Conservation (phyloP, 2,113 vertebrate species). For the Oriolus oriolus region DNA sequence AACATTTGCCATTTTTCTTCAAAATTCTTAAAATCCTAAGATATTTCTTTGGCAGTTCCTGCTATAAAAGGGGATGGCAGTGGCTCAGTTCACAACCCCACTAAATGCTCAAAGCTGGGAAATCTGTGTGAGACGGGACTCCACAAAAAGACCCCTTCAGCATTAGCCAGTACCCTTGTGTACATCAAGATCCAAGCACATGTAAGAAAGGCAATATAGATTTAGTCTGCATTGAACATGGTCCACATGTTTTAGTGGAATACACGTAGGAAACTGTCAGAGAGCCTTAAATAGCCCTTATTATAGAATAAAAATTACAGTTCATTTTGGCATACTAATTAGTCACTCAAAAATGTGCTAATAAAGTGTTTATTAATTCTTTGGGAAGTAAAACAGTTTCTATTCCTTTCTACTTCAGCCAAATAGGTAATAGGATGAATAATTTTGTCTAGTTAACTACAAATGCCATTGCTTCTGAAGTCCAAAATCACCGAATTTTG, state of each 20-base stretch:
- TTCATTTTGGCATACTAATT: neutral
- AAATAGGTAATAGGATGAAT: neutral
- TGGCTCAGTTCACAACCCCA: neutral
- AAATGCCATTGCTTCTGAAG: neutral
- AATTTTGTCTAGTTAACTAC: neutral
- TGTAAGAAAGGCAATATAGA: neutral
- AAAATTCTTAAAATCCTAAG: neutral
- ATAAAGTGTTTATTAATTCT: neutral
- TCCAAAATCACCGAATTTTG: neutral
- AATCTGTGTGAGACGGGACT: neutral
- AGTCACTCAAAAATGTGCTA: neutral
- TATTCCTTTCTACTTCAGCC: neutral
- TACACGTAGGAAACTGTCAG: neutral
- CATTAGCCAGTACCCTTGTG: neutral
- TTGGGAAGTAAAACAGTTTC: neutral
- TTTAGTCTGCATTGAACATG: neutral
- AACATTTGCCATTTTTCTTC: neutral
- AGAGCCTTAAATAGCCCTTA: neutral
- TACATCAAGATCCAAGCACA: neutral
- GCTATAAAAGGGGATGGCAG: neutral
- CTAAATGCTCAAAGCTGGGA: neutral
- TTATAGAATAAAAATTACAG: neutral
- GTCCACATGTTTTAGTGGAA: neutral
- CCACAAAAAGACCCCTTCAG: neutral
- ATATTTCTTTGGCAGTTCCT: neutral